Percentiles rank a stretch among this genome's conserved stretches.
Conservation (phyloP, 2,888 invertebrate genomes). For the Leptinotarsa juncta region DNA sequence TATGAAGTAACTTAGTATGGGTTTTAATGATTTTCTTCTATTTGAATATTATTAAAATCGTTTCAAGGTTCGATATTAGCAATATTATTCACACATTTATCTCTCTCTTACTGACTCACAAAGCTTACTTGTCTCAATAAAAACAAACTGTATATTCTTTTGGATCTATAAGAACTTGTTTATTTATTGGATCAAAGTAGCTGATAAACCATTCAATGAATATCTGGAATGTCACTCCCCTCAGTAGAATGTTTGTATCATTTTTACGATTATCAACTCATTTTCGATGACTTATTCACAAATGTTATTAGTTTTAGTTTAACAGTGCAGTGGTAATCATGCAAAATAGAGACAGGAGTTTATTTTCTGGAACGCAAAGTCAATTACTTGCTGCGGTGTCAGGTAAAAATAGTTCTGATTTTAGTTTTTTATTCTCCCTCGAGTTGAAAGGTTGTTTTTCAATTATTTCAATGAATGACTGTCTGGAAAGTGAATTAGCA, state of each 20-base stretch:
- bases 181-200: neutral
- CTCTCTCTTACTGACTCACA: no score
- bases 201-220: neutral
- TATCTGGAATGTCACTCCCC: neutral
- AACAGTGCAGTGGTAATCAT: neutral
- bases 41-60: no score
- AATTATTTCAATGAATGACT: no score
- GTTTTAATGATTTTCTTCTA: no score
- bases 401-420: slow-evolving; percentile 21
- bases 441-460: no score
- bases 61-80: no score
- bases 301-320: neutral
- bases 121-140: no score
- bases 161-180: neutral
- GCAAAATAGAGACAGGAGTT: slow-evolving; percentile 21
- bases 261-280: neutral
- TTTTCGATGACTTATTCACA: neutral
- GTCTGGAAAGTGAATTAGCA: no score
- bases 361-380: slow-evolving; percentile 34
- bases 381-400: slow-evolving; percentile 32
- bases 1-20: no score
- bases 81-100: no score
- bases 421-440: neutral
- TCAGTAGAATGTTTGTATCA: neutral
- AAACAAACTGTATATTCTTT: no score